These are phyloP conservation scores for Cephus pulcher DNA, from an alignment of 2,888 invertebrate genomes.

Conservation along the genomic window DNA sequence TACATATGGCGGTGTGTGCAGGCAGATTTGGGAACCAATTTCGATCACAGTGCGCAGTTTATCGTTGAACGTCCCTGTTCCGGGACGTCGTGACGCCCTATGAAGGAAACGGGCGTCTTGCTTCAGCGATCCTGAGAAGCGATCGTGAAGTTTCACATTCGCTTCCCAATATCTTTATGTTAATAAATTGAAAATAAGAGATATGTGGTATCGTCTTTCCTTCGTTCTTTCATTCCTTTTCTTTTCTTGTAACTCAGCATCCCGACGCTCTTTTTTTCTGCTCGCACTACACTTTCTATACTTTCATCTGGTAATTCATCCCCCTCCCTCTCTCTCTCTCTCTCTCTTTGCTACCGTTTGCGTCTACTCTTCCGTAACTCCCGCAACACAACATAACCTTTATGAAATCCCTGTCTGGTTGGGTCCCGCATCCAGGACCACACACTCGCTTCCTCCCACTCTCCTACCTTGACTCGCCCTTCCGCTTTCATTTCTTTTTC, in stretches of 20 bases:
- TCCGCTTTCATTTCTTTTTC: no score
- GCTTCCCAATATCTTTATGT: background rate
- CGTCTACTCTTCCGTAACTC: background rate
- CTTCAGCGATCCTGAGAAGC: background rate
- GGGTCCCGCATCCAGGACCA: background rate
- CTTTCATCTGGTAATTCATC: background rate
- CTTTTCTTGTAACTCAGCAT: background rate
- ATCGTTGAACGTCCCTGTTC: background rate
- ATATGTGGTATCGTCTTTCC: slow-evolving; percentile 46
- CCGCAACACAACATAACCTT: background rate
- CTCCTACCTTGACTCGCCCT: background rate
- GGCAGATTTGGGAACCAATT: slow-evolving; percentile 9
- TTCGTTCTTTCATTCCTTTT: slow-evolving; percentile 20
- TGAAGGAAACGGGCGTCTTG: background rate
- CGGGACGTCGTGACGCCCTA: background rate
- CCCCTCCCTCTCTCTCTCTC: no score
- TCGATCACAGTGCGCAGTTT: background rate
- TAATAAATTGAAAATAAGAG: slow-evolving; percentile 40
- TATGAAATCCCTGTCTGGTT: background rate
- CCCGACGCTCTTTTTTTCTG: background rate
- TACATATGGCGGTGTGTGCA: slow-evolving; percentile 41
- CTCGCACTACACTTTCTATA: background rate
- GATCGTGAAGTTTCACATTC: background rate
- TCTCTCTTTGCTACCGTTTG: background rate
- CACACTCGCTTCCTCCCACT: background rate